Percentiles rank a stretch among this genome's conserved stretches.
Evolutionary conservation across 64 coral and sea anemone species (phyloP).

Genomic region (Pachyseris speciosa): DNA sequence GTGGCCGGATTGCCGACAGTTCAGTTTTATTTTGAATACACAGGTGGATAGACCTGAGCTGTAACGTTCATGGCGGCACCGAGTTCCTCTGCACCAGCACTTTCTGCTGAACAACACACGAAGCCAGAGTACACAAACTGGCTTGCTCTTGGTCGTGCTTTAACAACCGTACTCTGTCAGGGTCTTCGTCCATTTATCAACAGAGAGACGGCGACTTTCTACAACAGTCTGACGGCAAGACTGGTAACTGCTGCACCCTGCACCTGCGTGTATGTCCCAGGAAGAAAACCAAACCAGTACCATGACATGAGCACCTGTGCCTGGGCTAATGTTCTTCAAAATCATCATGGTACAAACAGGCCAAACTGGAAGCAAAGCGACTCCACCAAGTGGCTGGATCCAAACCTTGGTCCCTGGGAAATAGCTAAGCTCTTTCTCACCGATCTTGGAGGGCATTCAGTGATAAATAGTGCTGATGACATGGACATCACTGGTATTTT

Average conservation of each 20-base stretch:
- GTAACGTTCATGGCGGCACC: too few relatives aligned
- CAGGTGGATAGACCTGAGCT: too few relatives aligned
- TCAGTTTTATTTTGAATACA: too few relatives aligned
- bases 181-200: too few relatives aligned
- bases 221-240: neutral
- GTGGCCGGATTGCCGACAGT: too few relatives aligned
- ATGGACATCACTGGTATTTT: too few relatives aligned
- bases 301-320: conserved; percentile 1
- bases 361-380: conserved; percentile 30
- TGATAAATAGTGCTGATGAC: neutral
- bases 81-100: too few relatives aligned
- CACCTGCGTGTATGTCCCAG: neutral
- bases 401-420: too few relatives aligned
- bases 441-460: neutral
- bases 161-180: too few relatives aligned
- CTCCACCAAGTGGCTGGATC: too few relatives aligned
- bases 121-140: neutral
- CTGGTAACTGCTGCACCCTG: neutral
- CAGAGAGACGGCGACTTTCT: neutral
- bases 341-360: neutral
- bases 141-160: neutral
- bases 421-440: too few relatives aligned
- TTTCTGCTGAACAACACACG: neutral
- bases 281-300: neutral
- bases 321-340: neutral